Conservation (phyloP, 2,113 vertebrate species). For the Charina bottae region DNA sequence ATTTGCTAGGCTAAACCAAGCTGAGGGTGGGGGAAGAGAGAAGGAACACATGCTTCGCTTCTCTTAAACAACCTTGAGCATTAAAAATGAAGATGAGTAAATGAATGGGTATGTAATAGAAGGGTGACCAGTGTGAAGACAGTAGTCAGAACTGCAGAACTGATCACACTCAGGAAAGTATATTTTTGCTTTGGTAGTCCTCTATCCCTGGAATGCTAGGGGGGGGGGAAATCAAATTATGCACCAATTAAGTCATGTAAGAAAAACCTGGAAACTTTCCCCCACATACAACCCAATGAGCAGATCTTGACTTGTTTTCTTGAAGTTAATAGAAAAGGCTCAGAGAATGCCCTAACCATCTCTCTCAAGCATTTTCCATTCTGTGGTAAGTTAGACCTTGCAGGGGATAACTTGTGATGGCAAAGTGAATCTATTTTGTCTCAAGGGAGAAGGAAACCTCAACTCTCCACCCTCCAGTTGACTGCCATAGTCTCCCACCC, state of each 20-base stretch:
- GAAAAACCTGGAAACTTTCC: not conserved
- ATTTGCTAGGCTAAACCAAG: slow-evolving; percentile 62
- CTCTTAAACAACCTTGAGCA: slow-evolving; percentile 69
- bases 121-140: slow-evolving; percentile 21
- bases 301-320: not conserved
- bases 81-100: slow-evolving; percentile 72
- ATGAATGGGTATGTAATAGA: slow-evolving; percentile 56
- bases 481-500: not conserved
- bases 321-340: not conserved
- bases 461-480: not conserved
- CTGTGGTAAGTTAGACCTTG: not conserved
- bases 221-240: not conserved
- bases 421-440: not conserved
- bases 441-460: not conserved
- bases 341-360: not conserved
- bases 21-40: slow-evolving; percentile 38
- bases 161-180: slow-evolving; percentile 24
- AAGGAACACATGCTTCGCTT: slow-evolving; percentile 50
- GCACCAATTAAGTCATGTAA: not conserved
- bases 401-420: not conserved
- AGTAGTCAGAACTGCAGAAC: slow-evolving; percentile 18
- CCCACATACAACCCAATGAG: not conserved
- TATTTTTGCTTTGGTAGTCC: slow-evolving; percentile 4
- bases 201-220: slow-evolving; percentile 19
- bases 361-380: not conserved